Evolutionary conservation across 2,113 vertebrate species (phyloP).

Genomic region (Andinoacara biseriatus): DNA sequence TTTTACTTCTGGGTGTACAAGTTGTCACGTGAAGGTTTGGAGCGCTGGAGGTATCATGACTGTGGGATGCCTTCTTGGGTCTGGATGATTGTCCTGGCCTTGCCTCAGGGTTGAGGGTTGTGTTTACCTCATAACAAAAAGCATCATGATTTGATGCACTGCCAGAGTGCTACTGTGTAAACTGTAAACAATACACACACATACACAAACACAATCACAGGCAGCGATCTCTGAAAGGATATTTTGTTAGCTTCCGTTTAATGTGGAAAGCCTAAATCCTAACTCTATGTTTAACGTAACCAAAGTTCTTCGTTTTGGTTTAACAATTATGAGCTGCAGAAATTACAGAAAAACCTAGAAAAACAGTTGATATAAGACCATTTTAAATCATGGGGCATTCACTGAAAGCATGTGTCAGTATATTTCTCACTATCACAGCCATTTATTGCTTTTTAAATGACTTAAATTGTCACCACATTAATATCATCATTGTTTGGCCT

Average conservation of each 20-base stretch:
- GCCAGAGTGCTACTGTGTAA: conserved; percentile 61
- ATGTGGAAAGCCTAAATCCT: not conserved
- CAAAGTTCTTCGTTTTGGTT: not conserved
- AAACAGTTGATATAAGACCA: not conserved
- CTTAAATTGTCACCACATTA: not conserved
- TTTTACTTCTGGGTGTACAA: not conserved
- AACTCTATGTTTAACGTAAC: too few relatives aligned
- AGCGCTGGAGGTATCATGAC: conserved; percentile 43
- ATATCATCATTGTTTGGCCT: not conserved
- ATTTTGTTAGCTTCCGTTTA: not conserved
- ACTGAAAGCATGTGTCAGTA: not conserved
- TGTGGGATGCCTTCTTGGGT: conserved; percentile 16
- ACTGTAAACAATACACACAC: conserved; percentile 59
- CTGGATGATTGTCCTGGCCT: conserved; percentile 49
- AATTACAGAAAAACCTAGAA: not conserved
- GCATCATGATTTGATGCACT: conserved; percentile 54
- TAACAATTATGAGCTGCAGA: not conserved
- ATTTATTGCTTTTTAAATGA: not conserved
- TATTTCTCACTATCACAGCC: not conserved
- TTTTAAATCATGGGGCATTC: not conserved
- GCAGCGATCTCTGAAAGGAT: not conserved
- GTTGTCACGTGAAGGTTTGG: not conserved
- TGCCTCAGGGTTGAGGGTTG: conserved; percentile 50
- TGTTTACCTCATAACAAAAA: conserved; percentile 73
- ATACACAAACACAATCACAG: conserved; percentile 7